Evolutionary conservation across 2,888 invertebrate genomes (phyloP).

Genomic region (Mystacides longicornis): DNA sequence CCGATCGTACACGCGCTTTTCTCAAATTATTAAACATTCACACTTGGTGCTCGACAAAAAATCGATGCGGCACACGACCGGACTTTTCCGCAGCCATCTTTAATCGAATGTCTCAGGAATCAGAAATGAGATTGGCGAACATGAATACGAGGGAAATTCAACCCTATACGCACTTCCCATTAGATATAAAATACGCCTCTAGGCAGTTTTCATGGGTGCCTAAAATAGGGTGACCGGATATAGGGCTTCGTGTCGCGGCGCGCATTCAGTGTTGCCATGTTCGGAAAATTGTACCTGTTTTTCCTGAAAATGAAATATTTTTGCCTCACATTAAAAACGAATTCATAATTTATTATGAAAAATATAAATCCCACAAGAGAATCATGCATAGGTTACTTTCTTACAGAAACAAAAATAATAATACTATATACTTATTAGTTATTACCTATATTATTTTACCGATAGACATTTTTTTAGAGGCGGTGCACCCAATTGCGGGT

Average conservation of each 20-base stretch:
- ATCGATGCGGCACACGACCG: conserved; percentile 22
- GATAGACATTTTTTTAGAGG: too few relatives aligned
- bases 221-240: conserved; percentile 15
- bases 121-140: conserved; percentile 5
- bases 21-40: conserved; percentile 17
- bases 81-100: conserved; percentile 23
- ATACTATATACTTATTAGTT: too few relatives aligned
- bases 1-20: conserved; percentile 14
- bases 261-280: conserved; percentile 13
- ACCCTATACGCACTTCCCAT: conserved; percentile 14
- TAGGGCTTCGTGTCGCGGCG: conserved; percentile 12
- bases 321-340: too few relatives aligned
- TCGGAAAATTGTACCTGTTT: conserved; percentile 6
- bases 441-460: too few relatives aligned
- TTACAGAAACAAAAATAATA: too few relatives aligned
- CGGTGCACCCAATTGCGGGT: too few relatives aligned
- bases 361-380: too few relatives aligned
- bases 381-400: too few relatives aligned
- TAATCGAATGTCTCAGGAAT: conserved; percentile 19
- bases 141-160: conserved; percentile 13
- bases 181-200: conserved; percentile 10
- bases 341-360: too few relatives aligned
- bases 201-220: conserved; percentile 8
- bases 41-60: conserved; percentile 21
- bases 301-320: not conserved